Evolutionary conservation across 2,113 vertebrate species (phyloP), one percentile per base, ranked within the genome.

Genomic region (Rhynchomys soricoides): DNA sequence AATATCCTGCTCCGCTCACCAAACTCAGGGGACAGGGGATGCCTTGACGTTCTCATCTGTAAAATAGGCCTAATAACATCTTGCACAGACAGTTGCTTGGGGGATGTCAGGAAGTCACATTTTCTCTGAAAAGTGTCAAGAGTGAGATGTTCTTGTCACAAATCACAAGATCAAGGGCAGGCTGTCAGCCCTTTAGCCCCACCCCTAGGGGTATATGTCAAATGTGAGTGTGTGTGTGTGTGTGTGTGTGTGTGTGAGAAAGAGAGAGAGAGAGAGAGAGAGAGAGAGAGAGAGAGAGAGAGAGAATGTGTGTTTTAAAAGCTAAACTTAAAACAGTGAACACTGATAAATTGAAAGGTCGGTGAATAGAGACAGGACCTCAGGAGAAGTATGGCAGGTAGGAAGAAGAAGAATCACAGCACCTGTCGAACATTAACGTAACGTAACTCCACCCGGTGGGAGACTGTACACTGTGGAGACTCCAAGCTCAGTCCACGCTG

Each of bases 401-500:
- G n/a, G n/a, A n/a, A n/a, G n/a, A n/a, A n/a, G n/a, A n/a, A n/a
- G n/a, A n/a, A n/a, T n/a, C n/a, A n/a, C n/a, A n/a, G n/a, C n/a
- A n/a, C n/a, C n/a, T n/a, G n/a, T n/a, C n/a, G n/a, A n/a, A n/a
- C 19, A 48, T 40, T 9, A 68, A 48, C 55, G 3, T 26, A 48
- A 74, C 70, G 16, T 17, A 10, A 43, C 13, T 34, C 55, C 50
- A 5, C 45, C 48, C 24, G 8, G 26, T n/a, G 8, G 22, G 26
- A 50, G 2, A 48, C 78, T 19, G 0, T 50, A 4, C 22, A 31
- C 24, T 26, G 9, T 16, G 13, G 2, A 37, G 40, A 37, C 8
- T 1, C 3, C 37, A 45, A 40, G 26, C 21, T 86, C 37, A 64
- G 52, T 29, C 24, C 10, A 0, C 55, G 37, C 79, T 77, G 12